A percentile compares a stretch with the other conserved stretches of the same genome.
These are phyloP conservation scores for Tineola bisselliella DNA, from an alignment of 2,888 invertebrate species.

Conservation along the genomic window DNA sequence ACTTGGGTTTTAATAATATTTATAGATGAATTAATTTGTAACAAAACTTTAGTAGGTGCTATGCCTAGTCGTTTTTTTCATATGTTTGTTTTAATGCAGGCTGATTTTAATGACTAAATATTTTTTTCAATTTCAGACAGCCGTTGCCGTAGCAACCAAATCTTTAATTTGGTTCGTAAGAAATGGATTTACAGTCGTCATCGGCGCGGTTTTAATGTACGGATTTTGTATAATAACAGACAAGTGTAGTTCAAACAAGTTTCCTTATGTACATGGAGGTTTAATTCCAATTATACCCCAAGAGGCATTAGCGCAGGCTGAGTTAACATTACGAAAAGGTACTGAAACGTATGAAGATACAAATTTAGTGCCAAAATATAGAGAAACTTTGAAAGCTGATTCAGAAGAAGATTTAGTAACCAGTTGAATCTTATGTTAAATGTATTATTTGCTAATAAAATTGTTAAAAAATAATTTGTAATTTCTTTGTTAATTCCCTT, in stretches of 20 bases:
- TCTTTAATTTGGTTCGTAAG: conserved; percentile 17
- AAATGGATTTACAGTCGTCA: conserved; percentile 17
- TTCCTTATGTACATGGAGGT: conserved; percentile 11
- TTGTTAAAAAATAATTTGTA: neutral
- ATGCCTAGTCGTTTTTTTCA: too few species aligned
- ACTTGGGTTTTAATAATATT: too few species aligned
- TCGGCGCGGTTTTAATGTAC: conserved; percentile 18
- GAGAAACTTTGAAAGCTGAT: neutral
- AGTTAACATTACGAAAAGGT: neutral
- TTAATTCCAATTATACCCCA: neutral
- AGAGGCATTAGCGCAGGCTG: neutral
- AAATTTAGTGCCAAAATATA: too few species aligned
- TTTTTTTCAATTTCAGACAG: conserved; percentile 18
- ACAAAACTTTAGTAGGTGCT: too few species aligned
- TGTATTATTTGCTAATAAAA: neutral
- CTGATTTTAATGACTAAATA: too few species aligned
- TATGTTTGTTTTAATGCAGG: too few species aligned
- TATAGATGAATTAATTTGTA: too few species aligned
- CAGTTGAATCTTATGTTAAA: neutral
- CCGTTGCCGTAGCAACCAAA: conserved; percentile 18
- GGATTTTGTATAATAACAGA: conserved; percentile 22
- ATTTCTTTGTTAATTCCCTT: neutral
- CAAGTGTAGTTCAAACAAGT: conserved; percentile 15
- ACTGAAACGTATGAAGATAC: neutral
- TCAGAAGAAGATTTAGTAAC: neutral